Percentiles rank a stretch among this genome's conserved stretches.
Evolutionary conservation across 2,888 invertebrate genomes (phyloP).

Genomic region (Drosophila testacea): DNA sequence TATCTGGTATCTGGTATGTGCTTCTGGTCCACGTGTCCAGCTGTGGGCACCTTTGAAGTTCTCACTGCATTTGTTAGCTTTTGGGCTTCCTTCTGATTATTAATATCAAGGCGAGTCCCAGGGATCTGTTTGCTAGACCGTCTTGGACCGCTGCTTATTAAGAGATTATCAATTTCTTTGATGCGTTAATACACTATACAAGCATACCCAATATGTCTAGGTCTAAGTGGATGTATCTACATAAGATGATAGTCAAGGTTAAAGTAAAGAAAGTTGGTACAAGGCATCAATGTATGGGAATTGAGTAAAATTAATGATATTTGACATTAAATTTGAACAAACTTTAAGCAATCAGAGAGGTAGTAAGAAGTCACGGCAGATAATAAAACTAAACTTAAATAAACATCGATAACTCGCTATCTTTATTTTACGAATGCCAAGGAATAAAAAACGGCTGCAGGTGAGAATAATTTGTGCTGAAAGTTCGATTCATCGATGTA

Average conservation of each 20-base stretch:
- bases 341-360: neutral
- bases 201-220: conserved; percentile 28
- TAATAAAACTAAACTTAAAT: no score
- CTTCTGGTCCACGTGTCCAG: conserved; percentile 53
- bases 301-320: neutral
- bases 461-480: neutral
- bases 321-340: neutral
- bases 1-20: conserved; percentile 5
- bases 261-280: neutral
- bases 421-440: no score
- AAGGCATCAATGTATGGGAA: neutral
- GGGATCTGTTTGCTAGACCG: conserved; percentile 45
- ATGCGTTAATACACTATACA: conserved; percentile 64
- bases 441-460: neutral
- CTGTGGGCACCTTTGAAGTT: conserved; percentile 63
- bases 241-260: conserved; percentile 2
- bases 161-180: conserved; percentile 79
- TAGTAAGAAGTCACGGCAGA: no score
- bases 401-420: no score
- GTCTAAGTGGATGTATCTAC: neutral
- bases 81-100: conserved; percentile 59
- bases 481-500: neutral
- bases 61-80: conserved; percentile 63
- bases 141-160: conserved; percentile 68
- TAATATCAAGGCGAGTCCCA: conserved; percentile 28